Evolutionary conservation across 2,797 vertebrate genomes (phyloP), one percentile per base, ranked within the genome.

Genomic region (Acipenser transmontanus): DNA sequence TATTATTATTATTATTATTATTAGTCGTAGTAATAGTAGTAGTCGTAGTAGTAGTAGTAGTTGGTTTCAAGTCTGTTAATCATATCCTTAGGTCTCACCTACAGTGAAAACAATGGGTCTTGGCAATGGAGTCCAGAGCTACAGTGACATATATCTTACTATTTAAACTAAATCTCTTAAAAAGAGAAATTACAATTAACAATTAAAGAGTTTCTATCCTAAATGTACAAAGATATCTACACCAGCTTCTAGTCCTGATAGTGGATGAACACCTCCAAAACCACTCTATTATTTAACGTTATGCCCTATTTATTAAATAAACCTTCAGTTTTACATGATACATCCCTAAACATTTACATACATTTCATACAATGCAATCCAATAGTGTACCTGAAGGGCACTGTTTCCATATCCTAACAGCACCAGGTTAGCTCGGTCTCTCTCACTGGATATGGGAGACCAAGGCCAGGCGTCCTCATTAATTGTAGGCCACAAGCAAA

Each of bases 401-500:
- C 90, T 77, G 66, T 84, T 80, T 34, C 85, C 85, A 80, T 87
- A 93, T 79, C 85, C 77, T 69, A 98, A 83, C 0, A 99, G 82
- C 65, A 94, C 83, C 70, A 98, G 74, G 86, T 98, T 98, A 83
- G 87, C 89, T 85, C 86, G 86, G 71, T 94, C 84, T 8, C 79
- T 82, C 66, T 92, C 85, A 71, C 84, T 85, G 74, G 90, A 84
- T 69, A 90, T 72, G 2, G 92, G 93, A 72, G 88, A 84, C 95
- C 95, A 97, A 74, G 92, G 92, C 91, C 93, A 93, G 64, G 80
- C 80, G 75, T 89, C 94, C 57, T 91, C 90, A 68, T 73, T 85
- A 1, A 80, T 71, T 70, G 81, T 73, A 52, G 86, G 83, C 94
- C 95, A 96, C 95, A 95, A 98, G 85, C 94, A 97, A 80, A 96